These are phyloP conservation scores for Indicator indicator DNA, from an alignment of 2,113 vertebrate genomes.

Conservation along the genomic window DNA sequence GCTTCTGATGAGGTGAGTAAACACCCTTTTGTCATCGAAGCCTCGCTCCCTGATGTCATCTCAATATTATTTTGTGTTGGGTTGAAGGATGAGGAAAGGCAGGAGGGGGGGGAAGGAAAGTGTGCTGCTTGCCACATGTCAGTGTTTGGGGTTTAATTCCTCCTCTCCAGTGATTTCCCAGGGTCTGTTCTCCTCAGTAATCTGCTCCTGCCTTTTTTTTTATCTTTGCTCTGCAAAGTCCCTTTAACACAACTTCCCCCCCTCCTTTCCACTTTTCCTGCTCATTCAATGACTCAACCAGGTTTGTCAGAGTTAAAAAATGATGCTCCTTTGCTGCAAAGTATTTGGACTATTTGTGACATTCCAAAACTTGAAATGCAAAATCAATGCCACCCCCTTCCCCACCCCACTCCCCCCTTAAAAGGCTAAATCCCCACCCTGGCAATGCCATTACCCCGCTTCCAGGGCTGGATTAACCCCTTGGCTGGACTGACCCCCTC, in stretches of 20 bases:
- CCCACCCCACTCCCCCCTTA: background rate
- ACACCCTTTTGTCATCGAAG: background rate
- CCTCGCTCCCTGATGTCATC: background rate
- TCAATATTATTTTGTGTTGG: background rate
- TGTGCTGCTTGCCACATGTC: conserved; percentile 11
- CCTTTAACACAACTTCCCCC: background rate
- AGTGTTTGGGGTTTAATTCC: background rate
- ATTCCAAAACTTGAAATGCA: background rate
- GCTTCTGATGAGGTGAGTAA: conserved; percentile 78
- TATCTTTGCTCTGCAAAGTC: background rate
- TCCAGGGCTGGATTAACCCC: background rate
- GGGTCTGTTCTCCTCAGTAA: background rate
- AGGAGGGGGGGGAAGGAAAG: background rate
- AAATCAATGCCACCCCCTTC: background rate
- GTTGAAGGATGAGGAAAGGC: background rate
- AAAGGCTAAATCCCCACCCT: background rate
- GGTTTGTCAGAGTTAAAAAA: conserved; percentile 4
- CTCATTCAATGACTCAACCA: conserved; percentile 17
- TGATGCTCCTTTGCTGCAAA: background rate
- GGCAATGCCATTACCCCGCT: background rate
- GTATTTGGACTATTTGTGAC: conserved; percentile 16
- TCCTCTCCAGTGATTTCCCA: background rate
- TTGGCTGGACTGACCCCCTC: too few species aligned
- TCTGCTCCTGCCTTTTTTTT: background rate
- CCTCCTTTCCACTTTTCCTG: background rate